Conservation (phyloP, 2,888 invertebrate genomes). For the Ecdyonurus torrentis region DNA sequence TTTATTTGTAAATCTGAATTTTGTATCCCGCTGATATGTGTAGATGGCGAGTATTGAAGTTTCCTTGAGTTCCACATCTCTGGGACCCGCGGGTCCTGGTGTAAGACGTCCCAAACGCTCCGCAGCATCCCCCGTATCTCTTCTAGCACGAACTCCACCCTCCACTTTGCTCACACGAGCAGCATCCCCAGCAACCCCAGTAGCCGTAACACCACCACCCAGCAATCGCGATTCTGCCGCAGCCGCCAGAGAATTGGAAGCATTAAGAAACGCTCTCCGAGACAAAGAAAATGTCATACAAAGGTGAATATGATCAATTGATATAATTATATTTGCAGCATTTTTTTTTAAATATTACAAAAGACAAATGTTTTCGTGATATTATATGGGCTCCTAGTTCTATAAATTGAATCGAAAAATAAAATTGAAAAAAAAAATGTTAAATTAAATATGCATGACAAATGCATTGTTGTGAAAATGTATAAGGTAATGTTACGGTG, state of each 20-base stretch:
- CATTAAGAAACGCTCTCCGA: slow-evolving; percentile 47
- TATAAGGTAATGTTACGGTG: too few species aligned
- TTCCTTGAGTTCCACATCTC: slow-evolving; percentile 33
- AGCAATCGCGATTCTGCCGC: slow-evolving; percentile 10
- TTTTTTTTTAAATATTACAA: background rate
- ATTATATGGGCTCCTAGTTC: too few species aligned
- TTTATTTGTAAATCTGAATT: background rate
- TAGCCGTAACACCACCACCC: slow-evolving; percentile 15
- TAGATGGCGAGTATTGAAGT: slow-evolving; percentile 78
- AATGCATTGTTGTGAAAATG: too few species aligned
- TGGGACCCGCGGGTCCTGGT: slow-evolving; percentile 4
- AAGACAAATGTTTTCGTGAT: background rate
- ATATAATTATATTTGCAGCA: background rate
- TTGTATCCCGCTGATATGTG: too few species aligned
- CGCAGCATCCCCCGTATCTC: background rate
- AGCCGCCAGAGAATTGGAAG: slow-evolving; percentile 44
- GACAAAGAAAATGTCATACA: slow-evolving; percentile 75
- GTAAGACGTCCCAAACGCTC: background rate
- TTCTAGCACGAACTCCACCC: slow-evolving; percentile 12
- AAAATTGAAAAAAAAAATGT: too few species aligned
- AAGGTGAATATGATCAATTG: slow-evolving; percentile 29
- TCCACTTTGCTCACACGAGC: slow-evolving; percentile 22
- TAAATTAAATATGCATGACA: too few species aligned
- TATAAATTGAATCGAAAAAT: too few species aligned
- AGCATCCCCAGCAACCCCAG: slow-evolving; percentile 23